A percentile compares a stretch with the other conserved stretches of the same genome.
These are phyloP conservation scores for Busseola fusca DNA, from an alignment of 2,888 invertebrate genomes.

Conservation along the genomic window DNA sequence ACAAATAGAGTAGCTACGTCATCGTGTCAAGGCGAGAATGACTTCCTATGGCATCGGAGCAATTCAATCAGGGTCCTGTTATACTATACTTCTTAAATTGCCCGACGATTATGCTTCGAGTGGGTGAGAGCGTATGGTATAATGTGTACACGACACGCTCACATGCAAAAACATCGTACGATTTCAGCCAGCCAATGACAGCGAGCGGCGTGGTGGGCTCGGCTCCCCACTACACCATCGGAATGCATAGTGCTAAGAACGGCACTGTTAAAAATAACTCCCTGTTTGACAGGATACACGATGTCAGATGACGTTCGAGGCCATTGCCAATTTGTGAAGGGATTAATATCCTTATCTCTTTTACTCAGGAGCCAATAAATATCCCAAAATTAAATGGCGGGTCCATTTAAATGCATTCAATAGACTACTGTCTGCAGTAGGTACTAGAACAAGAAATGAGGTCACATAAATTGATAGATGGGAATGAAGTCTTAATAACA, in stretches of 20 bases:
- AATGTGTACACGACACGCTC: constrained; percentile 73
- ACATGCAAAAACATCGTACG: constrained; percentile 84
- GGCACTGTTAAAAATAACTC: constrained; percentile 87
- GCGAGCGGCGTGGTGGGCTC: constrained; percentile 83
- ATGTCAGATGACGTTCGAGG: constrained; percentile 76
- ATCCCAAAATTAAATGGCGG: not conserved
- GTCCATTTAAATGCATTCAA: not conserved
- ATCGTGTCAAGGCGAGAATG: constrained; percentile 78
- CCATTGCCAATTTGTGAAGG: constrained; percentile 75
- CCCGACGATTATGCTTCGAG: constrained; percentile 79
- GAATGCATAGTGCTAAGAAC: constrained; percentile 85
- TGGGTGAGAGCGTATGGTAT: constrained; percentile 74
- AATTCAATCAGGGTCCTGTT: constrained; percentile 79
- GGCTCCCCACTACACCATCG: constrained; percentile 83
- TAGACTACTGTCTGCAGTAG: not conserved
- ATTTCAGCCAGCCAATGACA: constrained; percentile 82
- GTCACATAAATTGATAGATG: not conserved
- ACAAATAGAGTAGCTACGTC: constrained; percentile 69
- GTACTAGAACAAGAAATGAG: not conserved
- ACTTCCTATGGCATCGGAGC: constrained; percentile 83
- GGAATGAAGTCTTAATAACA: constrained; percentile 7
- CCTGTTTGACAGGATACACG: constrained; percentile 81
- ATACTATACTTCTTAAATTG: constrained; percentile 80
- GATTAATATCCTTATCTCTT: constrained; percentile 49
- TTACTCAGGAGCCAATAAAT: not conserved